These are phyloP conservation scores for Neria commutata DNA, from an alignment of 2,888 invertebrate species.

Conservation along the genomic window DNA sequence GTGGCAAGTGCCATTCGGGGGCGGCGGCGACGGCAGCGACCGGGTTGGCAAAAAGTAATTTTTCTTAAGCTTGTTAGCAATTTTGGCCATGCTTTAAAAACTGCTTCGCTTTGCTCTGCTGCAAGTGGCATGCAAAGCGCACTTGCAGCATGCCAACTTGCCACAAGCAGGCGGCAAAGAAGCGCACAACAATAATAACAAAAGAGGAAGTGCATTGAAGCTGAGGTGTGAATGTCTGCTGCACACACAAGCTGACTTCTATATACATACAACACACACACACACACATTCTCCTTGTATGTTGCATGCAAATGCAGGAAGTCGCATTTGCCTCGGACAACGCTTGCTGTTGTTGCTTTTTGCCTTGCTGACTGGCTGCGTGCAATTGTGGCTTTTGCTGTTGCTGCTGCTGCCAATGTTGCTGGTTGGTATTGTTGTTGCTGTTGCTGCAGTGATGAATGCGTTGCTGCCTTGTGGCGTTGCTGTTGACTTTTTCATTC, in stretches of 20 bases:
- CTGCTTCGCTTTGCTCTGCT: too few relatives aligned
- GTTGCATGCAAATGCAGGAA: slow-evolving; percentile 50
- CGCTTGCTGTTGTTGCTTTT: neutral
- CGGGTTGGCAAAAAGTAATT: slow-evolving; percentile 55
- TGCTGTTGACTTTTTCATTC: slow-evolving; percentile 27
- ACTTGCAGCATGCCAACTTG: slow-evolving; percentile 25
- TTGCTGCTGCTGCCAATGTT: neutral
- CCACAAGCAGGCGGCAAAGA: too few relatives aligned
- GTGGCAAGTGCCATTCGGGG: slow-evolving; percentile 27
- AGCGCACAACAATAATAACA: slow-evolving; percentile 16
- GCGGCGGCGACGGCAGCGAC: slow-evolving; percentile 19
- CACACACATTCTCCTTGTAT: too few relatives aligned
- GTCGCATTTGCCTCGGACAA: slow-evolving; percentile 35
- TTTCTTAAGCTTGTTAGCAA: slow-evolving; percentile 57
- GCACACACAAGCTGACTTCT: slow-evolving; percentile 3
- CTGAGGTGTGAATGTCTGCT: slow-evolving; percentile 3
- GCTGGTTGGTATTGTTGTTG: slow-evolving; percentile 10
- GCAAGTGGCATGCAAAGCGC: too few relatives aligned
- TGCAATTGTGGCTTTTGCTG: too few relatives aligned
- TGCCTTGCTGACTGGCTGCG: neutral
- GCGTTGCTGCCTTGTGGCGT: slow-evolving; percentile 23
- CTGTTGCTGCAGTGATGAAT: slow-evolving; percentile 35
- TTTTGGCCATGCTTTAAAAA: neutral
- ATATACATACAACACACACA: too few relatives aligned
- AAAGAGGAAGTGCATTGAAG: slow-evolving; percentile 3